phyloP scores from a whole-genome alignment of 2,888 invertebrate genomes.

The Oegoconia quadripuncta region DNA sequence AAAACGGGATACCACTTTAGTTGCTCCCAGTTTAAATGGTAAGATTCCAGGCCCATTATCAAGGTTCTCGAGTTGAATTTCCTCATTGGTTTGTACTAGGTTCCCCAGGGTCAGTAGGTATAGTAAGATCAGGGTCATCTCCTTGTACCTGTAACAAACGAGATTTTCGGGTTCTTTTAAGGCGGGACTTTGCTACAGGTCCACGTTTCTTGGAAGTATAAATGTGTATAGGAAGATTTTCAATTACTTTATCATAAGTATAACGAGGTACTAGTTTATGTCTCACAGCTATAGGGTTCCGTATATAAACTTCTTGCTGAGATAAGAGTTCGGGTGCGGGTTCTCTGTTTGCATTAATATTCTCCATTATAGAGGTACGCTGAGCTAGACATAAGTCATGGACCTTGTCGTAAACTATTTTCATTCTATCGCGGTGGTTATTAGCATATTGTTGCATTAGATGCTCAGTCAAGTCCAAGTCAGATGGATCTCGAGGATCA shows the following conservation, averaged over 20 bases:
- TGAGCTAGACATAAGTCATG: conserved; percentile 8
- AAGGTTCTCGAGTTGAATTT: no score
- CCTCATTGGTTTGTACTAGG: no score
- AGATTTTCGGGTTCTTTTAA: no score
- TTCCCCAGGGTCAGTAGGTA: no score
- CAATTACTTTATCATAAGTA: conserved; percentile 22
- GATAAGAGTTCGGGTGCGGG: conserved; percentile 17
- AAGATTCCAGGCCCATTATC: no score
- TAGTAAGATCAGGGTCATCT: no score
- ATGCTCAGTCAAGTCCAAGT: conserved; percentile 16
- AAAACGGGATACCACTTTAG: no score
- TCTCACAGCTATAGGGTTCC: conserved; percentile 20
- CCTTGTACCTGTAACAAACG: no score
- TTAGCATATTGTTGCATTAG: conserved; percentile 21
- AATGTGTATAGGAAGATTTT: conserved; percentile 25
- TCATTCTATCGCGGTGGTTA: conserved; percentile 17
- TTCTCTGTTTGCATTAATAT: conserved; percentile 18
- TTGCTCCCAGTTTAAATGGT: no score
- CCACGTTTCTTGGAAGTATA: conserved; percentile 24
- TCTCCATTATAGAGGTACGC: conserved; percentile 12
- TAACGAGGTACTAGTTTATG: conserved; percentile 25
- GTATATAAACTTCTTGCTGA: conserved; percentile 19
- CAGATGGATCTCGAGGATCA: conserved; percentile 21
- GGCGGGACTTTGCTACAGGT: no score
- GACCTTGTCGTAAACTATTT: conserved; percentile 11